phyloP scores from a whole-genome alignment of 2,113 vertebrate genomes.

The Carlito syrichta region DNA sequence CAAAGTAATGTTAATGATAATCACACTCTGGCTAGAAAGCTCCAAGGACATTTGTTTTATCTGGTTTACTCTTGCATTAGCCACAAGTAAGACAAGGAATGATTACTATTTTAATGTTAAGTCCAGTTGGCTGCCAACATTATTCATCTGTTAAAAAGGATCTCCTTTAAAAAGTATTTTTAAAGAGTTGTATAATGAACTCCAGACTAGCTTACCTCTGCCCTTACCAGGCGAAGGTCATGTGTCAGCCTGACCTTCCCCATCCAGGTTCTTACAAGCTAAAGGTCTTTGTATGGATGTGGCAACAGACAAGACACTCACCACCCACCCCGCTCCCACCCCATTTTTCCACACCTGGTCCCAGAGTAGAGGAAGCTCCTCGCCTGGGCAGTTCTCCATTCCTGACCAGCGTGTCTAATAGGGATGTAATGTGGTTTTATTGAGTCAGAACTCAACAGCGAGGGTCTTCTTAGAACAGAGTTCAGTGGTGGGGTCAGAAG shows the following conservation, averaged over 20 bases:
- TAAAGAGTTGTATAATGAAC: not conserved
- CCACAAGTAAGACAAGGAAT: not conserved
- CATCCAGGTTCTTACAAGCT: not conserved
- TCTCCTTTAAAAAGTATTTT: not conserved
- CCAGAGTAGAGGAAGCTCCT: not conserved
- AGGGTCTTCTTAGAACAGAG: not conserved
- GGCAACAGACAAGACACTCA: rapidly evolving
- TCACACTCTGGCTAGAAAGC: not conserved
- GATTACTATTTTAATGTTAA: not conserved
- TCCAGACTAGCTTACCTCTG: not conserved
- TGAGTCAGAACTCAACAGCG: not conserved
- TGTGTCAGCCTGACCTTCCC: not conserved
- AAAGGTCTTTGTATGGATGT: rapidly evolving
- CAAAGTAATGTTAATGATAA: conserved; percentile 12
- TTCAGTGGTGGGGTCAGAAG: not conserved
- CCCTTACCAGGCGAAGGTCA: not conserved
- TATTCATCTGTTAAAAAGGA: not conserved
- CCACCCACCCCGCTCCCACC: not conserved
- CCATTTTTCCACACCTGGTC: not conserved
- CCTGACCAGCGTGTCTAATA: not conserved
- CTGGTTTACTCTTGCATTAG: not conserved
- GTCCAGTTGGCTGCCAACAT: not conserved
- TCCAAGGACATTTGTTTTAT: conserved; percentile 31
- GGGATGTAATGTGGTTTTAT: not conserved
- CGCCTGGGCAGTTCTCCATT: rapidly evolving